Conservation (phyloP, 2,797 vertebrate species). For the Ctenochaetus hawaiiensis region DNA sequence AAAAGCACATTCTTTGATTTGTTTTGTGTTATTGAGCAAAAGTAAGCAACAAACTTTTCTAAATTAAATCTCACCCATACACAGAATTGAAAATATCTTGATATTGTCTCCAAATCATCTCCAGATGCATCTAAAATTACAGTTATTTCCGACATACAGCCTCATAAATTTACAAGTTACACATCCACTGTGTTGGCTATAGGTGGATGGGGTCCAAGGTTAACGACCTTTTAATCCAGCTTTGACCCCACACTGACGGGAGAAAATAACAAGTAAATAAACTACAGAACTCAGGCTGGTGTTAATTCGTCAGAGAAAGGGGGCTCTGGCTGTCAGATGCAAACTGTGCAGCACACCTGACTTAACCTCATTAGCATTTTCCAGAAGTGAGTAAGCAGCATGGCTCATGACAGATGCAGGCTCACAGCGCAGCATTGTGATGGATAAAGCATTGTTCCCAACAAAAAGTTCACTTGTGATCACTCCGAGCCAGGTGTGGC, state of each 20-base stretch:
- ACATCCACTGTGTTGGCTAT: too few species aligned
- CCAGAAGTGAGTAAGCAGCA: constrained; percentile 34
- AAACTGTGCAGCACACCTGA: constrained; percentile 62
- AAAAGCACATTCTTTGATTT: background rate
- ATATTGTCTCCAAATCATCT: too few species aligned
- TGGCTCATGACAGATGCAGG: constrained; percentile 53
- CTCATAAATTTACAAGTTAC: too few species aligned
- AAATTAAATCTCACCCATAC: too few species aligned
- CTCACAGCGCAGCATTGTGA: constrained; percentile 42
- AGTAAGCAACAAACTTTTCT: background rate
- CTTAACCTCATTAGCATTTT: constrained; percentile 61
- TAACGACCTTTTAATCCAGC: too few species aligned
- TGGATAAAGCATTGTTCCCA: constrained; percentile 46
- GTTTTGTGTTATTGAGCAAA: background rate
- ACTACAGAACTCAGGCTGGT: background rate
- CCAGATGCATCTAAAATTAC: too few species aligned
- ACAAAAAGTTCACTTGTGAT: constrained; percentile 54
- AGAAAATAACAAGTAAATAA: background rate
- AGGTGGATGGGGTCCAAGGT: too few species aligned
- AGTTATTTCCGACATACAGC: background rate
- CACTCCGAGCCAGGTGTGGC: constrained; percentile 56
- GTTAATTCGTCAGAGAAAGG: constrained; percentile 19
- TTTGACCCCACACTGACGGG: too few species aligned
- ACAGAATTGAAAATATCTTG: background rate
- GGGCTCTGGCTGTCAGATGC: constrained; percentile 30